Base-by-base conservation (phyloP, 1,140 invertebrate genomes). In the Musca domestica region DNA sequence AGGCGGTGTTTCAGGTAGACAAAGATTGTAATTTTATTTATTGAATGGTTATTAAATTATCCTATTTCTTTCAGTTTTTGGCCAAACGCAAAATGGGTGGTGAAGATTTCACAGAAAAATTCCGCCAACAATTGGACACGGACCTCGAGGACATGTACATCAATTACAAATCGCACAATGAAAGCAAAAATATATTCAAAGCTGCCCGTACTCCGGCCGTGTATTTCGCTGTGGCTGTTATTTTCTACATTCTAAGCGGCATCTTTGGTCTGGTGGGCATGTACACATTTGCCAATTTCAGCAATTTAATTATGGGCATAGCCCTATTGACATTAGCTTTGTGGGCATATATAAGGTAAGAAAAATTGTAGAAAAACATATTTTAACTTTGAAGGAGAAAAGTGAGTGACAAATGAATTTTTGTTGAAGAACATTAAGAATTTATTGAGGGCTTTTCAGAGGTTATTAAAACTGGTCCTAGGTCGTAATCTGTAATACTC, bases 171-270 rank as follows among this genome's bases (percentile, higher is more conserved):
- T 88, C 91, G 47, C 93, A 97, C 84, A 98, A 98, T 84, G 95
- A 98, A 82, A 92, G 93, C 76, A 98, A 98, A 87, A 98, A 98
- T 83, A 95, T 98, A 69, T 98, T 98, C 82, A 97, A 96, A 84
- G 94, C 95, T 65, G 94, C 94, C 7, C 87, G 95, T 72, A 98
- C 96, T 20, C 95, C 95, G 5, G 95, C 95, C 9, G 95, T 96
- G n/a, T 90, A 96, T 78, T 95, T 96, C 78, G 90, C 89, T n/a
- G 84, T 96, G 69, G 91, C 94, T 69, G 87, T 95, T 61, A 84
- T 91, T 52, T 92, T 90, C 83, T 98, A 98, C 81, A 86, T 98
- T 70, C 74, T 90, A 22, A 95, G 94, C 67, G 94, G 94, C 68
- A 81, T 96, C 71, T 92, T 95, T 78, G 92, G 92, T n/a, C 84